Evolutionary conservation across 2,113 vertebrate species (phyloP), one percentile per base, ranked within the genome.

Genomic region (Gambusia holbrooki): DNA sequence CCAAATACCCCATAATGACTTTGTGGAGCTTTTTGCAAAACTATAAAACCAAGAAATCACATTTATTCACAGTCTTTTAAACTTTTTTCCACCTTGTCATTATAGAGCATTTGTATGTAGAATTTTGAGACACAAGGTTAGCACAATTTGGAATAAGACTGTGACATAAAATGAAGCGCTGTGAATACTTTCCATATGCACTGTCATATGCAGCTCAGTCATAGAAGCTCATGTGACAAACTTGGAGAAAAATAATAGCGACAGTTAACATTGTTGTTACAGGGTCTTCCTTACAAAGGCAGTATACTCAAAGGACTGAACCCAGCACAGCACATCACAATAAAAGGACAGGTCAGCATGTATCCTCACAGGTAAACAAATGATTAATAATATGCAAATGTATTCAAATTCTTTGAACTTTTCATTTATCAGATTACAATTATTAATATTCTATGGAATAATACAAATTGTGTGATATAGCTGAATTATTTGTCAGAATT

Each of bases 341-440:
- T 99, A 69, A 98, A 96, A 92, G 98, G 96, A 69, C 96, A 96
- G 92, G 92, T 99, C 88, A 94, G 93, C 71, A 88, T 93, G 88
- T 95, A 94, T 25, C 87, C 97, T 45, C 96, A 96, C 90, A 95
- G 96, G 98, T 98, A 87, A 82, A 22, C 19, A 71, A 48, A 48
- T 19, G 5, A 12, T 1, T 7, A 29, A 66, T 14, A 66, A 27
- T 12, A 66, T 11, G 7, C 28, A 51, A 19, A 51, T 22, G 13
- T 30, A 15, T 14, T n/a, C 12, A 28, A 28, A 62, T 3, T 11
- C 3, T 27, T 15, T n/a, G n/a, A 13, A 28, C 14, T 5, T 15
- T 62, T 62, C 29, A 19, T 54, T 54, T 25, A 5, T 58, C 51
- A 58, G 25, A 54, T 25, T 54, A n/a, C 51, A 58, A n/a, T 25